Conservation (phyloP, 2,888 invertebrate species). For the Sinodicranocentrus sp. region DNA sequence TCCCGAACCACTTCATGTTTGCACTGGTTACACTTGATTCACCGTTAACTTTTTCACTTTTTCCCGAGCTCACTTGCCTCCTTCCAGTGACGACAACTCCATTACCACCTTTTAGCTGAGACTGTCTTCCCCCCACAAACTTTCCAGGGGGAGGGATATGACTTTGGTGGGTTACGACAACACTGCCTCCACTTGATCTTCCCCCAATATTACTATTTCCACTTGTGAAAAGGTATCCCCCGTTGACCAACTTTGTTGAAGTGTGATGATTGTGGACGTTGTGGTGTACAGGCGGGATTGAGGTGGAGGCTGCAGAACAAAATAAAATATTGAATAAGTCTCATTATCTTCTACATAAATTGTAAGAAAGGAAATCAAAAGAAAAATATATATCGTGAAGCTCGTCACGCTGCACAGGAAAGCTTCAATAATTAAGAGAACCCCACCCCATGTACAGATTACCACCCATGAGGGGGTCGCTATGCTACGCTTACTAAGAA, state of each 20-base stretch:
- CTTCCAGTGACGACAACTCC: not conserved
- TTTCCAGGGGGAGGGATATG: not conserved
- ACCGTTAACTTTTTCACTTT: not conserved
- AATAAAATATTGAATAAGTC: not conserved
- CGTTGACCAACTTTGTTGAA: slow-evolving; percentile 12
- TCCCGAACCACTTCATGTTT: slow-evolving; percentile 76
- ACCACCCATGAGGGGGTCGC: no score
- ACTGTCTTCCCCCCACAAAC: not conserved
- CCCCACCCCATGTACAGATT: not conserved
- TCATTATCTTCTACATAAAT: not conserved
- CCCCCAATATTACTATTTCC: not conserved
- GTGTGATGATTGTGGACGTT: not conserved
- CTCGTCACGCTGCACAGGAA: slow-evolving; percentile 43
- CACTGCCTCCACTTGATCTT: not conserved
- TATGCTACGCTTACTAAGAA: slow-evolving; percentile 3
- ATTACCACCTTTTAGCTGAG: not conserved
- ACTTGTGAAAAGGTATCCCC: not conserved
- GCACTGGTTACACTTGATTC: not conserved
- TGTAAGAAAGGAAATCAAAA: not conserved
- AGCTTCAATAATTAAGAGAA: not conserved
- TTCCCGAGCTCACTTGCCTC: not conserved
- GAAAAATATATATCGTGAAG: not conserved
- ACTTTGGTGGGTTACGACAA: no score
- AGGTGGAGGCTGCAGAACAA: not conserved
- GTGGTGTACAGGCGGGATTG: not conserved